Conservation (phyloP, 2,797 vertebrate species). For the Botia kubotai region DNA sequence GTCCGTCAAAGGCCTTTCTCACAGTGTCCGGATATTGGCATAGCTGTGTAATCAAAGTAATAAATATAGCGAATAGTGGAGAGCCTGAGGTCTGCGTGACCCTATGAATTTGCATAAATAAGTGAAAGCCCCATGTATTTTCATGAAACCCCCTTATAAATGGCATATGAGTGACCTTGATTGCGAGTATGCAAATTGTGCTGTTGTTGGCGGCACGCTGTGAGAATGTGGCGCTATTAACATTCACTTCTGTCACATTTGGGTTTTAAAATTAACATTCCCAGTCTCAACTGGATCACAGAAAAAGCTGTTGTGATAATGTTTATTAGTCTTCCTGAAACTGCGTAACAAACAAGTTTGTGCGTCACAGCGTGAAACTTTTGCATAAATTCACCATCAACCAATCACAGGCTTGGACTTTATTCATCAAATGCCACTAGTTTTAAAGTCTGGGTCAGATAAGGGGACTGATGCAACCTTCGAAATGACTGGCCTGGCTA, state of each 20-base stretch:
- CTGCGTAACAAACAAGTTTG: conserved; percentile 1
- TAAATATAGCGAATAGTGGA: conserved; percentile 49
- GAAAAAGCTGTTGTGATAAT: not conserved
- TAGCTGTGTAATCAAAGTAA: conserved; percentile 62
- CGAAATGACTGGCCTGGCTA: conserved; percentile 22
- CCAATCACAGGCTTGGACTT: not conserved
- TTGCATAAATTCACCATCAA: conserved; percentile 56
- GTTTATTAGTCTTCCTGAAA: conserved; percentile 18
- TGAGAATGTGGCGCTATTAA: conserved; percentile 55
- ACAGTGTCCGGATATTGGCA: conserved; percentile 78
- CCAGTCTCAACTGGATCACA: conserved; percentile 48
- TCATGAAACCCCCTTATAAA: conserved; percentile 31
- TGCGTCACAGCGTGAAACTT: conserved; percentile 37
- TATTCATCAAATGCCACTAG: not conserved
- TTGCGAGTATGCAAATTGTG: conserved; percentile 61
- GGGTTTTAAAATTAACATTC: conserved; percentile 7
- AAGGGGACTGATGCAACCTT: conserved; percentile 52
- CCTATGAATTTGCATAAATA: conserved; percentile 56
- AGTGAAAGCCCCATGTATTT: conserved; percentile 58
- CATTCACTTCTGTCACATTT: conserved; percentile 66
- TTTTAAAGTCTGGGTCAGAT: conserved; percentile 65
- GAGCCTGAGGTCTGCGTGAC: conserved; percentile 53
- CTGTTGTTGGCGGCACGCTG: conserved; percentile 55
- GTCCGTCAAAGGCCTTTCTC: conserved; percentile 63
- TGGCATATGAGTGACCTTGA: conserved; percentile 55